Base-by-base conservation (phyloP, 1,140 invertebrate species). In the Lepidurus packardi region DNA sequence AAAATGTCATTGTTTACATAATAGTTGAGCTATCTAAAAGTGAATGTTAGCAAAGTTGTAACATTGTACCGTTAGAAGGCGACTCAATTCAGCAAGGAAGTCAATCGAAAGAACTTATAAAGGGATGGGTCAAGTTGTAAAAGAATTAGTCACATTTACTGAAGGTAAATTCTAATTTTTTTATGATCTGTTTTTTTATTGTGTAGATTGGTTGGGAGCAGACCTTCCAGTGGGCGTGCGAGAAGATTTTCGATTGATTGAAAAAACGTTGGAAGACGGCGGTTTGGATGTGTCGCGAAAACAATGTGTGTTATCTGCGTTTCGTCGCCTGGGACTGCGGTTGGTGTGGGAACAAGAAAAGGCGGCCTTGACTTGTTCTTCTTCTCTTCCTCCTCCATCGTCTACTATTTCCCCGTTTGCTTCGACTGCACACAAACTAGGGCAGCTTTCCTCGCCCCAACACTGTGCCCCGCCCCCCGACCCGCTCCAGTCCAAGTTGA, bases 341-440 rank as follows among this genome's bases (percentile, higher is more conserved):
- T 65, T 65, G 53, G 21, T 65, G 53, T 65, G 8, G 53, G 53
- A 65, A 16, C 53, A 65, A 65, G 53, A 65, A 65, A 65, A 65
- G 53, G 53, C 13, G 3, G 53, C 53, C 9, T 65, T 65, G 53
- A 11, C 53, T 13, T 65, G 53, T 65, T 65, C 21, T n/a, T 21
- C 9, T 16, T 4, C 13, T 65, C 21, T 1, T 65, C 21, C 53
- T 7, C 21, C 53, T 21, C 53, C 45, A 1, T 16, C 53, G 53
- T 16, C 53, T 65, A n/a, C 53, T 11, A 7, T n/a, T 4, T 34
- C 34, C 34, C 34, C 34, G 34, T 34, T 34, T 34, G 34, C 34
- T 34, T 34, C 34, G 34, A 4, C 34, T 34, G 0, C 34, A 21
- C 53, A 65, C 53, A 65, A 65, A 65, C 53, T 21, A 65, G 13